Evolutionary conservation across 2,113 vertebrate genomes (phyloP).

Genomic region (Nicator chloris): DNA sequence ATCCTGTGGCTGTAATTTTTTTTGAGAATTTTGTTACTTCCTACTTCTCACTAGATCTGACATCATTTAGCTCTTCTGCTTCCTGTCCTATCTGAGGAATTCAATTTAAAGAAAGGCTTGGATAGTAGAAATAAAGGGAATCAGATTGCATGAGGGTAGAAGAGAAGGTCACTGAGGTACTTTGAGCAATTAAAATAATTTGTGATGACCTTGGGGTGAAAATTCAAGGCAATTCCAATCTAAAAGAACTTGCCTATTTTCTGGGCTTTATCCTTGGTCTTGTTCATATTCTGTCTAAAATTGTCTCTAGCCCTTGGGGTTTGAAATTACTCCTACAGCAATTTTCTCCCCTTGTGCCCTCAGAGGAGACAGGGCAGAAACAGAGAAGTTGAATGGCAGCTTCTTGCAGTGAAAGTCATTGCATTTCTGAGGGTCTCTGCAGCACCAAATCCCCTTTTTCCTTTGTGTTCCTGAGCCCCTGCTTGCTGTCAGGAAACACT

Average conservation of each 20-base stretch:
- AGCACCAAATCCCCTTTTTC: not conserved
- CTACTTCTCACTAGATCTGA: not conserved
- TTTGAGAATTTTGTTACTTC: not conserved
- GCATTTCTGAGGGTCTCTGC: not conserved
- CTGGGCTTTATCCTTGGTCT: not conserved
- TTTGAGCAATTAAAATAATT: not conserved
- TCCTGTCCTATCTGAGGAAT: not conserved
- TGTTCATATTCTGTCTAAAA: not conserved
- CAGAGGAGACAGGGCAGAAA: not conserved
- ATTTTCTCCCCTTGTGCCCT: not conserved
- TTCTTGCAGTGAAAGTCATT: not conserved
- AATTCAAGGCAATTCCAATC: not conserved
- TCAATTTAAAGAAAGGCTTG: not conserved
- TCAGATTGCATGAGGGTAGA: not conserved
- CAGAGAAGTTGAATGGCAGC: not conserved
- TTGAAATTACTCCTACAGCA: not conserved
- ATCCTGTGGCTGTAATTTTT: not conserved
- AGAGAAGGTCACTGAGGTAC: not conserved
- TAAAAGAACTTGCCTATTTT: not conserved
- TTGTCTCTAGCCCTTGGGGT: not conserved
- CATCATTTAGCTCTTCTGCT: not conserved
- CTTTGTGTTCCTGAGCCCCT: not conserved
- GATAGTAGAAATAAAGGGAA: not conserved
- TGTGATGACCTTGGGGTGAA: not conserved
- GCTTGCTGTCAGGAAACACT: not conserved